A percentile compares a stretch with the other conserved stretches of the same genome.
These are phyloP conservation scores for Epinotia ramella DNA, from an alignment of 2,888 invertebrate genomes.

Conservation along the genomic window DNA sequence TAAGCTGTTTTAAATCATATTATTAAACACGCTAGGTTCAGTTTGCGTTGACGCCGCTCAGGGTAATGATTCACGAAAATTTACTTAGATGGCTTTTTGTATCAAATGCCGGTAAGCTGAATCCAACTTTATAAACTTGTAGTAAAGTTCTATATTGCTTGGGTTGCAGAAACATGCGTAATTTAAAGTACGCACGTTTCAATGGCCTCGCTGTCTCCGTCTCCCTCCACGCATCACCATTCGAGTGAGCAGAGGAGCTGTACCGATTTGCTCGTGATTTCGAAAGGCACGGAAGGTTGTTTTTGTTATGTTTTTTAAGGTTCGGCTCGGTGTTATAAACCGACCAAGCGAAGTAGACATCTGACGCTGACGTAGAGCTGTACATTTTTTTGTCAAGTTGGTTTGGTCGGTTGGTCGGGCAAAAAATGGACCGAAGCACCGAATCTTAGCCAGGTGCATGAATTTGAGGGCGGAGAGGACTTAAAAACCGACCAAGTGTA, in stretches of 20 bases:
- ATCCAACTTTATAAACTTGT: background rate
- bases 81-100: background rate
- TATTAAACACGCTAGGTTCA: background rate
- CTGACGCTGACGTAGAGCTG: background rate
- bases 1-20: background rate
- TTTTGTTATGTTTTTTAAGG: constrained; percentile 30
- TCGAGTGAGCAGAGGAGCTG: background rate
- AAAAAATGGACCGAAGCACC: constrained; percentile 20
- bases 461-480: background rate
- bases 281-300: constrained; percentile 27
- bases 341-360: background rate
- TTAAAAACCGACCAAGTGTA: too few species aligned
- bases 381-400: background rate
- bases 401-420: background rate
- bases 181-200: constrained; percentile 16
- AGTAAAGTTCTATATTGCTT: constrained; percentile 7
- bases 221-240: background rate
- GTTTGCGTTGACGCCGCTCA: background rate
- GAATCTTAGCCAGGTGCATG: constrained; percentile 14
- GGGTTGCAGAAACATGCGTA: constrained; percentile 6
- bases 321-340: constrained; percentile 3
- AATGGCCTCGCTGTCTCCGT: constrained; percentile 1
- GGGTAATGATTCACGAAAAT: constrained; percentile 8
- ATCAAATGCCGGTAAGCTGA: background rate
- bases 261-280: background rate